Conservation (phyloP, 2,113 vertebrate species). For the Anguilla japonica region DNA sequence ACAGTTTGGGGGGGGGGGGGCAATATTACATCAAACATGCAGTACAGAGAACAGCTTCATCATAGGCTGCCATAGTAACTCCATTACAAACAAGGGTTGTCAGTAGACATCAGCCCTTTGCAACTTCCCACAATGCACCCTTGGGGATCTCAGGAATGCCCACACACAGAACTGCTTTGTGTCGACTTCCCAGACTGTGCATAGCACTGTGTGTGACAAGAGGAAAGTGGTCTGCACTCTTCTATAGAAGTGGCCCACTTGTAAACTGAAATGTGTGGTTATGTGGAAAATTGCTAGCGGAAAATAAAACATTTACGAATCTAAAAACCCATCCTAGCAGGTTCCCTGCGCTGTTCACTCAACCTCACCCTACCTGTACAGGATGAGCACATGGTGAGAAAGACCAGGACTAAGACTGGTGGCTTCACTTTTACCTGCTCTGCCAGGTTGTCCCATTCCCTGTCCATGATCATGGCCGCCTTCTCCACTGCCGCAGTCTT, state of each 20-base stretch:
- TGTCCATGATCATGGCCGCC: slow-evolving; percentile 42
- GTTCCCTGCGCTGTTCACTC: neutral
- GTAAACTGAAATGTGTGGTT: neutral
- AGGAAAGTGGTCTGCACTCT: neutral
- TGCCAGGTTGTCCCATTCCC: slow-evolving; percentile 49
- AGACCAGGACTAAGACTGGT: neutral
- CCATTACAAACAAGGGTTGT: too few relatives aligned
- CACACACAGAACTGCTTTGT: neutral
- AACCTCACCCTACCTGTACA: too few relatives aligned
- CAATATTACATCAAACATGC: neutral
- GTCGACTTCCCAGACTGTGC: neutral
- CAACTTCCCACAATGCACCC: too few relatives aligned
- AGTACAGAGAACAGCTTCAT: neutral
- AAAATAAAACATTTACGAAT: neutral
- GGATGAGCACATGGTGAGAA: neutral
- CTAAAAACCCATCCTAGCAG: neutral
- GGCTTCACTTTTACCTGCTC: slow-evolving; percentile 36
- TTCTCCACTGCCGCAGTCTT: slow-evolving; percentile 24
- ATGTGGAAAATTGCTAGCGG: neutral
- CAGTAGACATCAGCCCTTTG: too few relatives aligned
- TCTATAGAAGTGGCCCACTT: neutral
- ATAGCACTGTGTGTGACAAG: neutral
- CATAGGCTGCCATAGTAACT: neutral
- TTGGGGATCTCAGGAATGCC: too few relatives aligned
- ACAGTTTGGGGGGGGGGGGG: neutral